A percentile compares a stretch with the other conserved stretches of the same genome.
These are phyloP conservation scores for Pristionchus maxplancki DNA, from an alignment of 2,888 invertebrate species.

Conservation along the genomic window DNA sequence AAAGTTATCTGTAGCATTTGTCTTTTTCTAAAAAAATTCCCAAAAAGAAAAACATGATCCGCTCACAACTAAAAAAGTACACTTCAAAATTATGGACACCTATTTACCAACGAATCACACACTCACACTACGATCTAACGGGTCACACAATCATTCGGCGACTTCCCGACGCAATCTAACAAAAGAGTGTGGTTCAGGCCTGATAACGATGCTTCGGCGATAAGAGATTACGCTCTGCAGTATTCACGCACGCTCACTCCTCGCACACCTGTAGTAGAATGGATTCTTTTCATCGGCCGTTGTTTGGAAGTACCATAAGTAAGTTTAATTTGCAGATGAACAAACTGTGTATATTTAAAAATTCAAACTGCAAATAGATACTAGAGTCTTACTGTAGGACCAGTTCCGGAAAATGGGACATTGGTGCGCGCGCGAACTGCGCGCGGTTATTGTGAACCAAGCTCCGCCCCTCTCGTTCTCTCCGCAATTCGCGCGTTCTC, in stretches of 20 bases:
- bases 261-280: background rate
- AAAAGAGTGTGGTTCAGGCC: conserved; percentile 33
- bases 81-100: no score
- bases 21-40: no score
- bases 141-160: background rate
- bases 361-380: background rate
- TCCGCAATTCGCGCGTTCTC: conserved; percentile 23
- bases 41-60: no score
- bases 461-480: conserved; percentile 11
- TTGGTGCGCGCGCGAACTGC: no score
- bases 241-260: conserved; percentile 4
- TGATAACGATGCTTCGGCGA: background rate
- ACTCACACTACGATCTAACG: background rate
- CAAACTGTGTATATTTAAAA: background rate
- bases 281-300: conserved; percentile 41
- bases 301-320: conserved; percentile 20
- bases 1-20: no score
- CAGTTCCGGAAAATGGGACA: background rate
- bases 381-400: background rate
- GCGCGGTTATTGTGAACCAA: no score
- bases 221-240: background rate
- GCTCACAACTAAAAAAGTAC: no score
- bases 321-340: background rate
- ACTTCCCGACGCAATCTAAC: background rate
- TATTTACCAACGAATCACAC: background rate